Base-by-base conservation (phyloP, 2,888 invertebrate genomes). In the Stegophylla sp. region DNA sequence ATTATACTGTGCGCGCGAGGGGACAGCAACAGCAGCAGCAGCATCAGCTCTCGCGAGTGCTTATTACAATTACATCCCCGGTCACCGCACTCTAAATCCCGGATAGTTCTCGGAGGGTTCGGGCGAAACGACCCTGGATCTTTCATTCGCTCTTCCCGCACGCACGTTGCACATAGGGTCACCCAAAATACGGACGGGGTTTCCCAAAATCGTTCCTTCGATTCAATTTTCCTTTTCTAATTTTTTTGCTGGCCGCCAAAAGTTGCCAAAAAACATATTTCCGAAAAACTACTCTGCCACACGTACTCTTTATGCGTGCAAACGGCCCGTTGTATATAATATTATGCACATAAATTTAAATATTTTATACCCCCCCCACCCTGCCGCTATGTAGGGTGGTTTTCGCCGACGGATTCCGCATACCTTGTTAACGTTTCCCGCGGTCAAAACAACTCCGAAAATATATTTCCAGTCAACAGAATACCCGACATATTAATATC, bases 11-110 rank as follows among this genome's bases (percentile, higher is more conserved):
- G 28, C 15, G 34, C 34, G 41, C 43, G 77, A 59, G 59, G 59
- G 77, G 67, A 1, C 1, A 2, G 26, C 10, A 1, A 34, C 45
- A 20, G 48, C 69, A 15, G 61, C 1, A 2, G 26, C 10, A 1
- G 41, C 45, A 20, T 28, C 69, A 15, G 61, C 79, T 59, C 34
- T 34, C 34, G 34, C 79, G 79, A 79, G 69, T 79, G 61, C 79
- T 79, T 61, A 79, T 79, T 79, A 79, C 79, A 79, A 79, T 79
- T 79, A 69, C 79, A 61, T 79, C 79, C 61, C 69, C 71, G 34
- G 59, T 28, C 43, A 23, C 61, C 69, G 23, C 48, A 59, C 69
- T 79, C 79, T 34, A 79, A 71, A 79, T 79, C 79, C 69, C 79
- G 61, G 13, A 79, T 23, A 34, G 79, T 63, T 71, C 79, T 59